Conservation (phyloP, 2,113 vertebrate genomes). For the Anthoscopus minutus region DNA sequence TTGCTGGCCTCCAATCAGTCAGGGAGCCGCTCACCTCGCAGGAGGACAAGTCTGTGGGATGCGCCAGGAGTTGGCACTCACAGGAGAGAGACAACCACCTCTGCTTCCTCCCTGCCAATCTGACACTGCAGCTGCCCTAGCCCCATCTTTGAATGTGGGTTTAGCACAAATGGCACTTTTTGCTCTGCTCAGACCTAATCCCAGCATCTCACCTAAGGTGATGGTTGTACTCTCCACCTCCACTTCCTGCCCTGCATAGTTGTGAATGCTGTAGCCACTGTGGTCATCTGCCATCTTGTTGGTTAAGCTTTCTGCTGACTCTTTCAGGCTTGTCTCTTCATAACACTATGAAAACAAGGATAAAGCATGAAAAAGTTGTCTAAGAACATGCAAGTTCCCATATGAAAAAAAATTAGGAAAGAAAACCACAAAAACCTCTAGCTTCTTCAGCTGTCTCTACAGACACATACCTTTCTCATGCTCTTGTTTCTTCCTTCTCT, state of each 20-base stretch:
- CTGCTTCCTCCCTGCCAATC: neutral
- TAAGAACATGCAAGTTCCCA: neutral
- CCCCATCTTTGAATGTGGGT: neutral
- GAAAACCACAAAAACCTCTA: conserved; percentile 41
- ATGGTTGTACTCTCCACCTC: conserved; percentile 74
- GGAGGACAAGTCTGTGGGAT: conserved; percentile 40
- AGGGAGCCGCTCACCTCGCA: conserved; percentile 56
- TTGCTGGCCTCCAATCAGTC: conserved; percentile 26
- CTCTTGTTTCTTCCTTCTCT: conserved; percentile 71
- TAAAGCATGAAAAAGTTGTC: neutral
- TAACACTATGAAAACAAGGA: neutral
- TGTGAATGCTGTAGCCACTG: conserved; percentile 46
- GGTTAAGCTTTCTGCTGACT: conserved; percentile 73
- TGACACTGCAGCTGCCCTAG: rapidly evolving
- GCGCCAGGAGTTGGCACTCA: neutral
- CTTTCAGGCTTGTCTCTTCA: conserved; percentile 50
- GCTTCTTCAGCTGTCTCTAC: neutral
- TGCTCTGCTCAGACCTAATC: neutral
- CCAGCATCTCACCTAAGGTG: conserved; percentile 67
- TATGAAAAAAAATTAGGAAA: neutral
- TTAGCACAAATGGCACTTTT: neutral
- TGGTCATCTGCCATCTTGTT: conserved; percentile 71
- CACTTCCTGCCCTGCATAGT: conserved; percentile 72
- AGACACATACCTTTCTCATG: conserved; percentile 78
- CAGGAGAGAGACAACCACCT: neutral